A percentile compares a stretch with the other conserved stretches of the same genome.
These are phyloP conservation scores for Erannis defoliaria DNA, from an alignment of 2,888 invertebrate genomes.

Conservation along the genomic window DNA sequence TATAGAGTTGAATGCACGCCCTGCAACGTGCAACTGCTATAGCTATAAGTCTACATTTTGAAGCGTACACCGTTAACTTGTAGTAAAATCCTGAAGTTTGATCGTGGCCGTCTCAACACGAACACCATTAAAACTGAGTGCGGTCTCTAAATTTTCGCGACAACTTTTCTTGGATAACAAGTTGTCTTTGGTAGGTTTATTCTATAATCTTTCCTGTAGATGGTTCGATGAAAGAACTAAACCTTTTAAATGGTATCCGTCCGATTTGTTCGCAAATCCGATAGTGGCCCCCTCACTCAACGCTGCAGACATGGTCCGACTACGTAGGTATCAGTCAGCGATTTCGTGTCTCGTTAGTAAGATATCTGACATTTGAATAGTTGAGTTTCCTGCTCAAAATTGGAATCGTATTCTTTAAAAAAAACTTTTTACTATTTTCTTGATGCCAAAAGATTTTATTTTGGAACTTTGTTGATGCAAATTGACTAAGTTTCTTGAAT, in stretches of 20 bases:
- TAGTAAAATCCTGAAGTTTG: neutral
- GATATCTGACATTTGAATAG: conserved; percentile 1
- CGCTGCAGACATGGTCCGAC: neutral
- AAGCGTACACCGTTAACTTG: neutral
- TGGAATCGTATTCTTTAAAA: neutral
- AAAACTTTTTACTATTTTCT: neutral
- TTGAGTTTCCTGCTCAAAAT: neutral
- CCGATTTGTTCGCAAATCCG: neutral
- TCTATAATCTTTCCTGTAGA: neutral
- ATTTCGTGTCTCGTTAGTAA: conserved; percentile 12
- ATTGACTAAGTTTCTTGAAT: too few relatives aligned
- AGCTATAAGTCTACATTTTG: too few relatives aligned
- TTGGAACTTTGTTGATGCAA: too few relatives aligned
- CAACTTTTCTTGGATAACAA: conserved; percentile 17
- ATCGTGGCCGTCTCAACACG: neutral
- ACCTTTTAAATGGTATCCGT: neutral
- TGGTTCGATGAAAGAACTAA: neutral
- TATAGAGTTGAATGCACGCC: too few relatives aligned
- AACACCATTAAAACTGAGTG: conserved; percentile 11
- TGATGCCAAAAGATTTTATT: neutral
- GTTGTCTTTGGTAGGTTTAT: conserved; percentile 1
- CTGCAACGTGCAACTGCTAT: too few relatives aligned
- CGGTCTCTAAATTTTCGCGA: conserved; percentile 2
- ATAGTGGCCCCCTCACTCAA: neutral
- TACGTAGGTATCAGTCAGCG: conserved; percentile 4